Percentiles rank a stretch among this genome's conserved stretches.
Conservation (phyloP, 2,797 vertebrate genomes). For the Australoheros facetus region DNA sequence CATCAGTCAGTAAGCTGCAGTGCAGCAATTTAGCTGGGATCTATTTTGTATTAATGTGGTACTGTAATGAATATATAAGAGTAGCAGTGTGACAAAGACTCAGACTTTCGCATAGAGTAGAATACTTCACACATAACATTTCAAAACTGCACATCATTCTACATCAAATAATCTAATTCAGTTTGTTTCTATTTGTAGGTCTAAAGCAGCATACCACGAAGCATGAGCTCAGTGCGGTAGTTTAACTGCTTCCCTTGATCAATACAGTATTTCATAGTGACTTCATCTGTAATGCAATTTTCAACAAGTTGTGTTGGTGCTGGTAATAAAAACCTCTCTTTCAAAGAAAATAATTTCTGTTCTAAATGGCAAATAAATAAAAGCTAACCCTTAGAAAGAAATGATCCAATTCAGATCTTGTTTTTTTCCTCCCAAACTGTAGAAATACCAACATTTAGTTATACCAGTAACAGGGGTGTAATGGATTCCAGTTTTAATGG, state of each 20-base stretch:
- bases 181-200: conserved; percentile 10
- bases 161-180: conserved; percentile 13
- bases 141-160: neutral
- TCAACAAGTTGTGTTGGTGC: conserved; percentile 50
- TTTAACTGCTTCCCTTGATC: conserved; percentile 5
- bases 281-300: neutral
- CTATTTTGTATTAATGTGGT: neutral
- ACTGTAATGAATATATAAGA: neutral
- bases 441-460: conserved; percentile 72
- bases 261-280: conserved; percentile 5
- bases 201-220: conserved; percentile 23
- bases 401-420: conserved; percentile 58
- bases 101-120: conserved; percentile 53
- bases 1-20: conserved; percentile 6
- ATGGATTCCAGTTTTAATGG: conserved; percentile 24
- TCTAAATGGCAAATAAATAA: neutral
- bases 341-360: neutral
- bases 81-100: conserved; percentile 47
- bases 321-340: conserved; percentile 24
- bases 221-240: conserved; percentile 7
- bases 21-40: neutral
- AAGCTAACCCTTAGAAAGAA: neutral
- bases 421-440: conserved; percentile 78
- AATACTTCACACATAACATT: conserved; percentile 15
- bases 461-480: conserved; percentile 52